Evolutionary conservation across 2,888 invertebrate genomes (phyloP).

Genomic region (Hemicrepidius hirtus): DNA sequence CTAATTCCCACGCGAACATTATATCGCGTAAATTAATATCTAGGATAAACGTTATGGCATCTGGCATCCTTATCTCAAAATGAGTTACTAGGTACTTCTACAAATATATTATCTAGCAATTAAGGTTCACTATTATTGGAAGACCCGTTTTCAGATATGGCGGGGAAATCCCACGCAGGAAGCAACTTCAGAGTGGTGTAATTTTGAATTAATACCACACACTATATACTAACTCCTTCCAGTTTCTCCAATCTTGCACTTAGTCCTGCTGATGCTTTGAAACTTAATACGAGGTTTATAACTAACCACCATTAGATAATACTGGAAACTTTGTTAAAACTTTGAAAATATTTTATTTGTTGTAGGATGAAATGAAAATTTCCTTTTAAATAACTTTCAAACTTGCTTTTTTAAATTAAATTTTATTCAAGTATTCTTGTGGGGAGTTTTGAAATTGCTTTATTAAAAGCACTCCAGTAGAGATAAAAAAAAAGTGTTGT

Average conservation of each 20-base stretch:
- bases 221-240: constrained; percentile 2
- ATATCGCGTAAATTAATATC: constrained; percentile 49
- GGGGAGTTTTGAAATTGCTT: no score
- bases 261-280: constrained; percentile 8
- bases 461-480: no score
- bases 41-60: constrained; percentile 42
- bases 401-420: neutral
- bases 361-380: no score
- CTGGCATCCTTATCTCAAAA: constrained; percentile 47
- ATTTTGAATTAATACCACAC: constrained; percentile 32
- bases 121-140: constrained; percentile 30
- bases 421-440: no score
- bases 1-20: constrained; percentile 40
- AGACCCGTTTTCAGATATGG: constrained; percentile 22
- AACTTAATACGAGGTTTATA: constrained; percentile 34
- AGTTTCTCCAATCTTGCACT: constrained; percentile 15
- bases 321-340: constrained; percentile 9
- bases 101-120: constrained; percentile 45
- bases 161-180: constrained; percentile 20
- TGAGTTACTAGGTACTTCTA: constrained; percentile 40
- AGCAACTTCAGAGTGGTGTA: constrained; percentile 8
- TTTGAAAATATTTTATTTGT: neutral
- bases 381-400: neutral
- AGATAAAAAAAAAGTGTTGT: no score
- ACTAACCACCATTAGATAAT: constrained; percentile 27